phyloP scores from a whole-genome alignment of 1,140 invertebrate species.

The Drosophila willistoni region DNA sequence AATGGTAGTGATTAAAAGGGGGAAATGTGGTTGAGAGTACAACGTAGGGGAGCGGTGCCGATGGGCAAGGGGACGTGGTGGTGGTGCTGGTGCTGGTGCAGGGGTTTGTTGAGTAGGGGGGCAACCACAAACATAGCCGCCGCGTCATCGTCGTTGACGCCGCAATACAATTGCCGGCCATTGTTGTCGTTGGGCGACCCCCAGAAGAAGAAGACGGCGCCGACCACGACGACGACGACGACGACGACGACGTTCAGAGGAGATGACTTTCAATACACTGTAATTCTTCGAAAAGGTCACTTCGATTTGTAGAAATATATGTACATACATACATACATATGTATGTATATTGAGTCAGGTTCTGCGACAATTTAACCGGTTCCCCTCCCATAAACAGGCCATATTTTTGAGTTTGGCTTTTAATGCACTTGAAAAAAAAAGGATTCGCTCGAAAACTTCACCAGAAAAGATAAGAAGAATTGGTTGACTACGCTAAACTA shows the following conservation, averaged over 20 bases:
- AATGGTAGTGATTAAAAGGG: neutral
- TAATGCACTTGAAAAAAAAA: too few species aligned
- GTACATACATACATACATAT: too few species aligned
- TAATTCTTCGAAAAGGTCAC: constrained; percentile 7
- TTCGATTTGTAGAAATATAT: constrained; percentile 3
- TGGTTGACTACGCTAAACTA: too few species aligned
- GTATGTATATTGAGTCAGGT: constrained; percentile 10
- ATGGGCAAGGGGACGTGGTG: too few species aligned
- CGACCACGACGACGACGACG: constrained; percentile 3
- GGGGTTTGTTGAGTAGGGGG: constrained; percentile 17
- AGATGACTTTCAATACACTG: constrained; percentile 12
- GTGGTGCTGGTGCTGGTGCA: neutral
- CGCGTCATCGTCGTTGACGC: constrained; percentile 57
- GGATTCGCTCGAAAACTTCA: too few species aligned
- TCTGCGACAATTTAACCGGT: constrained; percentile 8
- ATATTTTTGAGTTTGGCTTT: too few species aligned
- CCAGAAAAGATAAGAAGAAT: neutral
- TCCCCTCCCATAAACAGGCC: neutral
- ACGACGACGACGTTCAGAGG: neutral
- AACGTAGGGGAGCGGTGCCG: neutral
- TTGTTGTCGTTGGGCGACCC: constrained; percentile 54
- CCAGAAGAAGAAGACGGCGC: neutral
- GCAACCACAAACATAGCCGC: constrained; percentile 67
- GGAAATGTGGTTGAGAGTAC: neutral
- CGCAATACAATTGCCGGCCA: constrained; percentile 73